Base-by-base conservation (phyloP, 2,113 vertebrate genomes). In the Microcebus griseorufus region DNA sequence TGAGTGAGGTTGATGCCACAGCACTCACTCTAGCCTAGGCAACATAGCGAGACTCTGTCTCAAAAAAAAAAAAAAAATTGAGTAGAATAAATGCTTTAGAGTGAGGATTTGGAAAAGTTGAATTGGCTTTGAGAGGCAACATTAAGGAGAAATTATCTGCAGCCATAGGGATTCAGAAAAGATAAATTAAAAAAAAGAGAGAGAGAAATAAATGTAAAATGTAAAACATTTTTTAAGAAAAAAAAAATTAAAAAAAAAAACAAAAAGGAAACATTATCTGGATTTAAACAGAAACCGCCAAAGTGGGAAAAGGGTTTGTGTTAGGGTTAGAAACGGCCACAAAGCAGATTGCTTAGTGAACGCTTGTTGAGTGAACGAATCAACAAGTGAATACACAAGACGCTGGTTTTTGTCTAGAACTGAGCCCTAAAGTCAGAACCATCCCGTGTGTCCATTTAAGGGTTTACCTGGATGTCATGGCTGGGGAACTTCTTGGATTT, bases 401-500 rank as follows among this genome's bases (percentile, higher is more conserved):
- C 29, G 48, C 27, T 45, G 4, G 13, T 55, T 94, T 90, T 90
- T 39, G 37, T 45, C 45, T 39, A 80, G 48, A 94, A 55, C 0
- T 53, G 37, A 62, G 13, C 11, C 4, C 9, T 62, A 9, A 45
- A 0, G 62, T 89, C 42, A 62, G 65, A 42, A 6, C 2, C 42
- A 11, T 55, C 67, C 13, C 10, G 29, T 88, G 2, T 20, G 3
- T 4, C 45, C 88, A 25, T 6, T 60, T 88, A 70, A n/a, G 1
- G 53, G 60, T 58, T 98, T 98, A 99, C 98, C 98, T 99, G 95
- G 76, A 78, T 81, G 9, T 72, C 72, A 76, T 89, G 80, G 90
- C 96, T 96, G 86, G 0, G 55, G 85, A 93, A 58, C 45, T 94
- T 98, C 75, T 81, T 87, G 0, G 97, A 37, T 90, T 98, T 98